Base-by-base conservation (phyloP, 2,888 invertebrate genomes). In the Stenolophus ochropezus region DNA sequence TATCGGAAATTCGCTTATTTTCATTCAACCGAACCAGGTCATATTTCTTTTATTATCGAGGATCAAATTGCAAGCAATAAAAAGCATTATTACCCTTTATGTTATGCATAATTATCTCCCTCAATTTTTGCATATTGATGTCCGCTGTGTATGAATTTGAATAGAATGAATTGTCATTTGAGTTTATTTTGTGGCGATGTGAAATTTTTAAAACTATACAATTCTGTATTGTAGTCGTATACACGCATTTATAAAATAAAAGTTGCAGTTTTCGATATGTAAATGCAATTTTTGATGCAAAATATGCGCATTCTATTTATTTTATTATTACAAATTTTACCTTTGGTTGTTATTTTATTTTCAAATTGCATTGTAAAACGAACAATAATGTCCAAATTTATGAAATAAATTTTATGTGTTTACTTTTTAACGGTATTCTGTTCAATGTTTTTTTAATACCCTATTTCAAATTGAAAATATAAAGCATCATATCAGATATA, bases 1-100 rank as follows among this genome's bases (percentile, higher is more conserved):
- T 69, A 69, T 69, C 65, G 65, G 65, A 69, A 69, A 69, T 69
- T 27, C 65, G 65, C 27, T 61, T 61, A 69, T 69, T 69, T 69
- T 69, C 65, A 69, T 69, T 33, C 65, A 33, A 33, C 33, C 65
- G 33, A 69, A 69, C 27, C 65, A 18, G 65, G 65, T 69, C 65
- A 69, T 33, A 33, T 69, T 69, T 69, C 56, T 56, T 65, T 69
- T 61, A 61, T 69, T 69, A 69, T 69, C 65, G 18, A 16, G 14
- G 65, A 27, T 69, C 33, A 33, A 18, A 69, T 69, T 33, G 27
- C 20, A 33, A 69, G 20, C 65, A 69, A 69, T 69, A 69, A 69
- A 69, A 33, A 18, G 11, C 18, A 16, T 69, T 69, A 69, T 69
- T 69, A 69, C 33, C 65, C 16, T 61, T 61, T 61, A 23, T 61